Percentiles rank a stretch among this genome's conserved stretches.
Evolutionary conservation across 2,888 invertebrate species (phyloP).

Genomic region (Mesochorus sp.): DNA sequence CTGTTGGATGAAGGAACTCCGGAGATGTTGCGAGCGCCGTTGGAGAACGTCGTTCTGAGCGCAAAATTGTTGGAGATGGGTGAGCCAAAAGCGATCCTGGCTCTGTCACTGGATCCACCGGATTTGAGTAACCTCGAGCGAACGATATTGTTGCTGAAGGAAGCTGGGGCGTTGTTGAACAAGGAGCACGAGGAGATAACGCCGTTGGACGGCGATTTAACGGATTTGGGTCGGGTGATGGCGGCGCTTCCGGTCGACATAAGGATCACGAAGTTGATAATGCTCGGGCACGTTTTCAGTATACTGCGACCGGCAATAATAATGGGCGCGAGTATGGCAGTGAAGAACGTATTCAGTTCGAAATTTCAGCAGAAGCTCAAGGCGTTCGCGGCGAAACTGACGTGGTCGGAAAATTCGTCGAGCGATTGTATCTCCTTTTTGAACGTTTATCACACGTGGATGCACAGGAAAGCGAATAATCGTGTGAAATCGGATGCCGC

Average conservation of each 20-base stretch:
- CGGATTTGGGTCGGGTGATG: constrained; percentile 93
- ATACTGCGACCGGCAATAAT: constrained; percentile 92
- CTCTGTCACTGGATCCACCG: constrained; percentile 93
- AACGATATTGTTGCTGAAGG: constrained; percentile 93
- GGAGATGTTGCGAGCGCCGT: constrained; percentile 91
- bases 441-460: constrained; percentile 92
- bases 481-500: constrained; percentile 83
- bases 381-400: constrained; percentile 89
- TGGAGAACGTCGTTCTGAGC: constrained; percentile 91
- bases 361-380: constrained; percentile 88
- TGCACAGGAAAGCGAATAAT: constrained; percentile 84
- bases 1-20: constrained; percentile 86
- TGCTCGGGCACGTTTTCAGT: constrained; percentile 93
- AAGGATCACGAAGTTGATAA: constrained; percentile 90
- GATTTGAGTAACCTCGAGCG: constrained; percentile 90
- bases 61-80: constrained; percentile 93
- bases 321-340: constrained; percentile 93
- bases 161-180: constrained; percentile 90
- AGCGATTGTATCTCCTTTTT: constrained; percentile 93
- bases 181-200: constrained; percentile 83
- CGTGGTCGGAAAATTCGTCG: constrained; percentile 92
- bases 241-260: constrained; percentile 92
- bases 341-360: constrained; percentile 90
- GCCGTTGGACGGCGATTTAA: constrained; percentile 91
- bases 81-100: constrained; percentile 90